Base-by-base conservation (phyloP, 2,797 vertebrate species). In the Cirrhinus molitorella region DNA sequence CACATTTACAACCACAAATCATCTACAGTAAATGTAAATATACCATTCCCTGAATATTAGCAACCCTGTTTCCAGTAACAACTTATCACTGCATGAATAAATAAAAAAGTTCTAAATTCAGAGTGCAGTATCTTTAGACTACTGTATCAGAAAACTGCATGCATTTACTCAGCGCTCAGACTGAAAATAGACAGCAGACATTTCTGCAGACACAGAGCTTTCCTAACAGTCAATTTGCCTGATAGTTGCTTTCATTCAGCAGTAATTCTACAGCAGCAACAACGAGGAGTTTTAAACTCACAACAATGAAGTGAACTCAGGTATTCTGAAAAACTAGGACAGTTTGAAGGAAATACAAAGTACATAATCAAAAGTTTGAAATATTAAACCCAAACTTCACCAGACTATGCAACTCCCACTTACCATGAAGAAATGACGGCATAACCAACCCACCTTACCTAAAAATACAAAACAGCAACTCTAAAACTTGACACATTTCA, bases 231-330 rank as follows among this genome's bases (percentile, higher is more conserved):
- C 23, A 79, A 74, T 17, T 40, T 65, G 63, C 53, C 19, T 31
- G 16, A 74, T 14, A 47, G 37, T 47, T 43, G n/a, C 79, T 72
- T 85, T 63, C 37, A 66, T 66, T 70, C 73, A 72, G 28, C 45
- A 55, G 59, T 45, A 23, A 45, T n/a, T 51, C n/a, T 23, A 87
- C 63, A 77, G 19, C n/a, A 61, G 73, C 59, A 83, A 81, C 81
- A 78, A 83, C n/a, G 43, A 14, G 40, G 70, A 34, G 49, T 53
- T 82, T 82, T 14, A 79, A 86, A 80, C 14, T 10, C 21, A 71
- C 47, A 79, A 83, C 75, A 88, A 85, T 80, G 34, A 72, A 76
- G 43, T 51, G 72, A 87, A 80, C 71, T 77, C 51, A 14, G 37
- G 17, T 79, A 53, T 53, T 73, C 67, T 16, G 14, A 84, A 84